Evolutionary conservation across 2,888 invertebrate species (phyloP), one percentile per base, ranked within the genome.

Genomic region (Acanthococcus lagerstroemiae): DNA sequence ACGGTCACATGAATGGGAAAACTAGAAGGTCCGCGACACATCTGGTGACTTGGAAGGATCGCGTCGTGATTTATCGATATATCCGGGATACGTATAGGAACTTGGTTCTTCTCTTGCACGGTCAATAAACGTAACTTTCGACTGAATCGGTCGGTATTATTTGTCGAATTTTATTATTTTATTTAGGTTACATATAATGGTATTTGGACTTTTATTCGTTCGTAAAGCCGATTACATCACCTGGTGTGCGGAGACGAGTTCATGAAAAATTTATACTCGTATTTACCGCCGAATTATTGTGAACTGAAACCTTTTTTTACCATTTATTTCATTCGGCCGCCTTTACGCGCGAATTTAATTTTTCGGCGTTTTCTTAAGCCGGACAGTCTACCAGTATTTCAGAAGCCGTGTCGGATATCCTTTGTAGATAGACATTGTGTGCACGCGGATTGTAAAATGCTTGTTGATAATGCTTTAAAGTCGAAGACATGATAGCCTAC

Each of bases 21-120:
- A 56, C 22, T 30, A 21, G 56, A 56, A 44, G 56, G 56, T 56
- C 56, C 56, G 56, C 26, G 37, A 37, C 56, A 37, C 56, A 56
- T 56, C 56, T 56, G 56, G 56, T 56, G 56, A 56, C 56, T 56
- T 56, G 22, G 27, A 56, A 56, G 56, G 56, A 56, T 56, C 22
- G 37, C 56, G 22, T 22, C n/a, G 56, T 56, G 56, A 56, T 56
- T 56, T 56, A 56, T 56, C 22, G 30, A 37, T 27, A 56, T 56
- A 56, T 56, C 56, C 56, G 56, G 56, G 22, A 45, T 45, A 15
- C 19, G 19, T 15, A 19, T 45, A 15, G 46, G 15, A 17, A 37
- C 46, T 45, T 17, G 7, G 37, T 45, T 45, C 15, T 19, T 45
- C n/a, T n/a, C n/a, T 45, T 45, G 4, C n/a, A 55, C 12, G 56